Evolutionary conservation across 2,113 vertebrate species (phyloP).

Genomic region (Microcebus tavaratra): DNA sequence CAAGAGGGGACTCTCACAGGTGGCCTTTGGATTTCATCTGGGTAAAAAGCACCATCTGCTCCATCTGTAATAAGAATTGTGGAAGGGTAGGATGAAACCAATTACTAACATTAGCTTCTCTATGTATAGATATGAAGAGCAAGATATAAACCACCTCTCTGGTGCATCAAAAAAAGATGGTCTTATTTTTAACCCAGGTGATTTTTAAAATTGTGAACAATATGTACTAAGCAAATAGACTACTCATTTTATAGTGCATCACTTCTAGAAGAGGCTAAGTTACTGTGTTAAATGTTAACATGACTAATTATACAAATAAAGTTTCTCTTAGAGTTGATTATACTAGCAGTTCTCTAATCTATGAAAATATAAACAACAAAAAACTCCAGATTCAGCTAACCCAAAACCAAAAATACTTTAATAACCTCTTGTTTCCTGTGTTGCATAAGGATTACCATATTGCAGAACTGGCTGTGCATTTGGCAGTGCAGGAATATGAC

Average conservation of each 20-base stretch:
- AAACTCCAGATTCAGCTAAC: not conserved
- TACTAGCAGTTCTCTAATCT: not conserved
- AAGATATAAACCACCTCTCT: slow-evolving; percentile 7
- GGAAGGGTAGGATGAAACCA: slow-evolving; percentile 4
- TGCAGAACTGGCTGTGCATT: slow-evolving; percentile 90
- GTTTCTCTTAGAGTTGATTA: not conserved
- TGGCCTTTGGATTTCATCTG: slow-evolving; percentile 94
- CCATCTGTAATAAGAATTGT: slow-evolving; percentile 87
- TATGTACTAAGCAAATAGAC: not conserved
- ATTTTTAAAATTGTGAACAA: not conserved
- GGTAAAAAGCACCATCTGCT: slow-evolving; percentile 93
- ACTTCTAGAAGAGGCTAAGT: not conserved
- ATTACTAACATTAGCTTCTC: slow-evolving; percentile 6
- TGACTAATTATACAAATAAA: not conserved
- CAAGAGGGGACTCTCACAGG: slow-evolving; percentile 91
- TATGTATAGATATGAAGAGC: not conserved
- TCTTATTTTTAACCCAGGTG: slow-evolving; percentile 19
- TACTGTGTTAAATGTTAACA: not conserved
- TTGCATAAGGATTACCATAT: slow-evolving; percentile 94
- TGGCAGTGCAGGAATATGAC: slow-evolving; percentile 87
- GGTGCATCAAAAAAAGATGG: not conserved
- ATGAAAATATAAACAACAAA: not conserved
- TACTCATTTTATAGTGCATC: not conserved
- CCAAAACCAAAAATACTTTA: slow-evolving; percentile 8
- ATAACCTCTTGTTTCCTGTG: slow-evolving; percentile 89